These are phyloP conservation scores for Phaetusa simplex DNA, from an alignment of 2,113 vertebrate species.

Conservation along the genomic window DNA sequence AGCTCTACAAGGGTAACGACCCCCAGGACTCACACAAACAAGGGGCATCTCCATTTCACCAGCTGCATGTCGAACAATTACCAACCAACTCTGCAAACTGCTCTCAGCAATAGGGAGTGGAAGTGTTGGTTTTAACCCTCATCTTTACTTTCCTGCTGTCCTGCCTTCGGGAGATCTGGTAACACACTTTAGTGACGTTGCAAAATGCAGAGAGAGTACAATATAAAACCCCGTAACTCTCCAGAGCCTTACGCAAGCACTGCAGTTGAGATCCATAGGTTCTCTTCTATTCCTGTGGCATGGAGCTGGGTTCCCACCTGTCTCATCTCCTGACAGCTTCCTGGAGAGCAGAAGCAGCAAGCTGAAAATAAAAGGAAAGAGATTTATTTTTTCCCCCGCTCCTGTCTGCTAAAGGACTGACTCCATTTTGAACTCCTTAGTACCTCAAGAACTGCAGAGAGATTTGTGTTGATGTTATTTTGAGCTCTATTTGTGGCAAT, in stretches of 20 bases:
- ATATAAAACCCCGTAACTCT: neutral
- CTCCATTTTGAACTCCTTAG: neutral
- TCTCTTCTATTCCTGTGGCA: neutral
- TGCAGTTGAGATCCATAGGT: neutral
- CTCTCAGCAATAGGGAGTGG: neutral
- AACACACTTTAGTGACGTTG: neutral
- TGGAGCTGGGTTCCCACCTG: neutral
- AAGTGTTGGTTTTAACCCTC: neutral
- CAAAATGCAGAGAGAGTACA: neutral
- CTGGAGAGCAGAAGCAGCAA: neutral
- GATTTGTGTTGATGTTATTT: neutral
- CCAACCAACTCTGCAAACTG: neutral
- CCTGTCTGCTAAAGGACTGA: neutral
- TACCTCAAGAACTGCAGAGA: neutral
- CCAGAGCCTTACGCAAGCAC: neutral
- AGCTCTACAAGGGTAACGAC: neutral
- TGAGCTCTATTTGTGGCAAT: neutral
- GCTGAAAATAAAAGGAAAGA: neutral
- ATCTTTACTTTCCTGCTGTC: neutral
- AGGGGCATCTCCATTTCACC: neutral
- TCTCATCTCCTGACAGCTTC: neutral
- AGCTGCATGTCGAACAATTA: fast-evolving
- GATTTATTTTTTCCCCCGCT: neutral
- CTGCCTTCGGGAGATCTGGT: neutral
- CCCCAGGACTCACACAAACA: neutral